Base-by-base conservation (phyloP, 2,113 vertebrate species). In the Empidonax traillii region DNA sequence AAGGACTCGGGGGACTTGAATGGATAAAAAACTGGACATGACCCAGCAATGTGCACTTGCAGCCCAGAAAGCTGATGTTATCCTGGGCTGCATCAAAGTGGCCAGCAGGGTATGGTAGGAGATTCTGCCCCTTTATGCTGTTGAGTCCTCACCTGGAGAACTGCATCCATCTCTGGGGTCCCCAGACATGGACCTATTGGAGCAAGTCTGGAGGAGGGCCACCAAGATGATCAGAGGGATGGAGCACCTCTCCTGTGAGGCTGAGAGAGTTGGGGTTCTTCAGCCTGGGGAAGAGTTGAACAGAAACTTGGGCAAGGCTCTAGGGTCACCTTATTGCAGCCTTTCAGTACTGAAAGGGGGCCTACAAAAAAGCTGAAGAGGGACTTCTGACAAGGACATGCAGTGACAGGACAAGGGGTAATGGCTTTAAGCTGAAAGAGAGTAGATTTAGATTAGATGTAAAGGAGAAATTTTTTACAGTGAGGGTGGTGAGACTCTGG, bases 41-140 rank as follows among this genome's bases (percentile, higher is more conserved):
- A 52, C 10, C 14, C 0, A 0, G 10, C 19, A 55, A 17, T 20
- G 9, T 53, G 28, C 2, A 1, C 15, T 44, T 8, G 3, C 47
- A 68, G 59, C n/a, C 27, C 49, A 83, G 61, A 89, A n/a, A 68
- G 22, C 12, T 1, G 1, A 9, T 4, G 5, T 4, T 44, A 22
- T 20, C 7, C 5, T 78, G n/a, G 16, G 21, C 41, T 90, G 22
- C 39, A 83, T 25, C 12, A 33, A 76, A 80, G 2, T 20, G 27
- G 21, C 47, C n/a, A 85, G 24, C 15, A 65, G 44, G 6, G 9
- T 5, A 0, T 37, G 37, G 15, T 14, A 43, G 20, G 14, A 28
- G 65, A 61, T 66, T 47, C 35, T 69, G 7, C 3, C 17, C 2
- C 8, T 63, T 20, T 11, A 4, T 9, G 53, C 18, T 81, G 6